Percentiles rank a stretch among this genome's conserved stretches.
phyloP scores from a whole-genome alignment of 2,888 invertebrate species.

The Lamellibrachia satsuma region DNA sequence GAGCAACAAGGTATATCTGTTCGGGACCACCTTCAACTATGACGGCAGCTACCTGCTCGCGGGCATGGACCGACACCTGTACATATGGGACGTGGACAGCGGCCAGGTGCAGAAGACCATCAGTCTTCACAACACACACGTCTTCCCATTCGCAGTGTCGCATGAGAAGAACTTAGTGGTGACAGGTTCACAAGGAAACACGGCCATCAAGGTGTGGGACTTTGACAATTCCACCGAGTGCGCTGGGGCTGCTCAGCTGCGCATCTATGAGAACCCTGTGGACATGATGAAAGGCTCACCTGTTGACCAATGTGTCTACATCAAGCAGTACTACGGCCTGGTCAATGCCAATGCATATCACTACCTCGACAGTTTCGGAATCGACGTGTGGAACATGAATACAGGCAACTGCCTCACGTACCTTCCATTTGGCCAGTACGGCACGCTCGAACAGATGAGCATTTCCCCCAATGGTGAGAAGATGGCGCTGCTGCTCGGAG shows the following conservation, averaged over 20 bases:
- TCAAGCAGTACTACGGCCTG: slow-evolving; percentile 41
- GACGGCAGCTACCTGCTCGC: slow-evolving; percentile 39
- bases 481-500: slow-evolving; percentile 40
- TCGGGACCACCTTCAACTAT: slow-evolving; percentile 34
- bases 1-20: slow-evolving; percentile 37
- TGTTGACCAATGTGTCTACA: slow-evolving; percentile 33
- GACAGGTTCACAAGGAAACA: slow-evolving; percentile 43
- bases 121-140: slow-evolving; percentile 36
- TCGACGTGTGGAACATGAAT: slow-evolving; percentile 48
- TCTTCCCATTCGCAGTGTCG: slow-evolving; percentile 41
- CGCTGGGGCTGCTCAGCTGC: not conserved
- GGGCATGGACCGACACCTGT: slow-evolving; percentile 34
- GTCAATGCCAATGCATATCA: slow-evolving; percentile 47
- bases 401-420: slow-evolving; percentile 37
- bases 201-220: slow-evolving; percentile 40
- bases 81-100: slow-evolving; percentile 39
- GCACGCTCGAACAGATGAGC: slow-evolving; percentile 41
- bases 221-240: not conserved
- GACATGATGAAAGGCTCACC: slow-evolving; percentile 39
- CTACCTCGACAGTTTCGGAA: slow-evolving; percentile 49
- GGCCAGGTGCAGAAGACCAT: slow-evolving; percentile 34
- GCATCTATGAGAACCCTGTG: slow-evolving; percentile 42
- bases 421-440: slow-evolving; percentile 43
- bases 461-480: slow-evolving; percentile 37
- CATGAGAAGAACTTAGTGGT: slow-evolving; percentile 36